Conservation (phyloP, 2,113 vertebrate species). For the Sitta europaea region DNA sequence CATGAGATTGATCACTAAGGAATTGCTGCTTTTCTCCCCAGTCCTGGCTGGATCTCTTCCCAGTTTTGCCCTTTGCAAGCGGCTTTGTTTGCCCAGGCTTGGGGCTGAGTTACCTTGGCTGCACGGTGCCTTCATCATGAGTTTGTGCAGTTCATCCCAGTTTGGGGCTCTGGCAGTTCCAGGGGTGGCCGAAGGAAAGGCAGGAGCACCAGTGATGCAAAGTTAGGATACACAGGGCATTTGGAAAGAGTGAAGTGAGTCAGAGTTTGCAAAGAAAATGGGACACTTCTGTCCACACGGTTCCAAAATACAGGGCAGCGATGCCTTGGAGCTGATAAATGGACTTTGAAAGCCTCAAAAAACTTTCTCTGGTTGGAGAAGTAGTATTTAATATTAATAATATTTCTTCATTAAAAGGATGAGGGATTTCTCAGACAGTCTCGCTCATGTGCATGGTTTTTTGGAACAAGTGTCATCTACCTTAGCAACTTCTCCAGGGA, state of each 20-base stretch:
- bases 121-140: neutral
- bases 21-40: neutral
- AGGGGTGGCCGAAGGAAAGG: accelerated
- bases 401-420: neutral
- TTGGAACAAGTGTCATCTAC: neutral
- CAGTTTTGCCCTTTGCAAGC: neutral
- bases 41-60: neutral
- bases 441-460: accelerated
- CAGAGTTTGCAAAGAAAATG: neutral
- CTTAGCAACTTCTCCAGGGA: conserved; percentile 21
- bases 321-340: neutral
- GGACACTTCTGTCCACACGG: accelerated
- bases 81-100: neutral
- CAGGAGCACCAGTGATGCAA: accelerated
- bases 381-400: neutral
- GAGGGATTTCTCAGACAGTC: neutral
- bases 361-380: neutral
- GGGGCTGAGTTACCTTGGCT: neutral
- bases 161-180: accelerated
- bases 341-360: neutral
- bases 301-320: neutral
- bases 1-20: neutral
- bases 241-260: neutral
- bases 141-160: neutral
- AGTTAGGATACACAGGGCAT: neutral